Evolutionary conservation across 2,888 invertebrate species (phyloP), one percentile per base, ranked within the genome.

Genomic region (Parnassius orleans): DNA sequence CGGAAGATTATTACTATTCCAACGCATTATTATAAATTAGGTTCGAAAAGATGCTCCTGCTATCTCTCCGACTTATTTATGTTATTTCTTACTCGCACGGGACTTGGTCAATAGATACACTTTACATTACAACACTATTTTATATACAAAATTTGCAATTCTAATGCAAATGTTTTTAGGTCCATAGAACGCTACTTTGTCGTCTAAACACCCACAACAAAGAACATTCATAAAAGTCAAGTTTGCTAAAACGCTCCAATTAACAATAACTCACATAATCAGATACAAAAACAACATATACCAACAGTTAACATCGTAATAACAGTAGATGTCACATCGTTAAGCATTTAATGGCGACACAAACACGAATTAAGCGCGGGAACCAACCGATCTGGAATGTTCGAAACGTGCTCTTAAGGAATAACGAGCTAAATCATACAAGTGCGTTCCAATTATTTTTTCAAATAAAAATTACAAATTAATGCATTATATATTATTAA

Each of bases 351-450:
- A 73, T 79, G 73, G 70, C 48, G 60, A 67, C 48, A 24, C 42
- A 53, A 61, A 57, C 71, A 68, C 71, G 74, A 76, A 76, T 72
- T 65, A 69, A 72, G 71, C 72, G 72, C 72, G 72, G 63, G 70
- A 73, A 71, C 68, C 52, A 53, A 50, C 60, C 33, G 73, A 58
- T 74, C 68, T 66, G 69, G 75, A 73, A 76, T 79, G 76, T 80
- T 76, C 68, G 77, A 79, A 77, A 43, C 48, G 14, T 56, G 56
- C 59, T 46, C 24, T 10, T 55, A 52, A 12, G 33, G 10, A 19
- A 51, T 61, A 56, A 60, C 41, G 12, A 61, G 44, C 51, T 56
- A 44, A 53, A 24, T 14, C 9, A 24, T 47, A 15, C 15, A 33
- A 10, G 50, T 15, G n/a, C 48, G 41, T 41, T 41, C 50, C 47